Evolutionary conservation across 2,113 vertebrate species (phyloP), one percentile per base, ranked within the genome.

Genomic region (Myiopsitta monachus): DNA sequence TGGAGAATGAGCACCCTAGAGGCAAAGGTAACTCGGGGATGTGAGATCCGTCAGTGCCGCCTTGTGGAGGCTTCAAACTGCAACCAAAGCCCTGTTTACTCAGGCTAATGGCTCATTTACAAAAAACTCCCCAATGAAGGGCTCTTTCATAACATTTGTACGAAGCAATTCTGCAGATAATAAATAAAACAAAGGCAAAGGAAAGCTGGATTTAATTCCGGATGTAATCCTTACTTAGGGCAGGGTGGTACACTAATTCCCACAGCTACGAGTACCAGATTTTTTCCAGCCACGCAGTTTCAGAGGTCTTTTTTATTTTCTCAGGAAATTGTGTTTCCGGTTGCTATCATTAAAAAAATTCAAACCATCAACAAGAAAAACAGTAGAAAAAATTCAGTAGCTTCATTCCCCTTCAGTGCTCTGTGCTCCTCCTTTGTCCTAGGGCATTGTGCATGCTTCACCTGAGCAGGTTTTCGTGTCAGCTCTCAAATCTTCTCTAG

Each of bases 41-140:
- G 98, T 92, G 97, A 99, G 98, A 99, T 98, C 98, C 98, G 98
- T 98, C 98, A 99, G 98, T 99, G 99, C 99, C 99, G 99, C 99
- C 99, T 99, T 98, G 99, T 99, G 99, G 99, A 95, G 83, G 69
- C 89, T 89, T 44, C 47, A 13, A 39, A 80, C 81, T 46, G 79
- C 30, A 15, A 46, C 80, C 76, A 1, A 83, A 63, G 51, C 1
- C 75, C 72, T 88, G 66, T 88, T 95, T 87, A 76, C 77, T 79
- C 62, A 46, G 67, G 51, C 39, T 76, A 39, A 55, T 26, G 68
- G 59, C 84, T 97, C 94, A 85, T 55, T 79, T 93, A 57, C 69
- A 26, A 72, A 85, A 90, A 88, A 19, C 11, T 96, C 77, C 90
- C 87, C 92, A 59, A 33, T 64, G 62, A 66, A 52, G 67, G 70